Evolutionary conservation across 1,140 invertebrate species (phyloP).

Genomic region (Dinoponera quadriceps): DNA sequence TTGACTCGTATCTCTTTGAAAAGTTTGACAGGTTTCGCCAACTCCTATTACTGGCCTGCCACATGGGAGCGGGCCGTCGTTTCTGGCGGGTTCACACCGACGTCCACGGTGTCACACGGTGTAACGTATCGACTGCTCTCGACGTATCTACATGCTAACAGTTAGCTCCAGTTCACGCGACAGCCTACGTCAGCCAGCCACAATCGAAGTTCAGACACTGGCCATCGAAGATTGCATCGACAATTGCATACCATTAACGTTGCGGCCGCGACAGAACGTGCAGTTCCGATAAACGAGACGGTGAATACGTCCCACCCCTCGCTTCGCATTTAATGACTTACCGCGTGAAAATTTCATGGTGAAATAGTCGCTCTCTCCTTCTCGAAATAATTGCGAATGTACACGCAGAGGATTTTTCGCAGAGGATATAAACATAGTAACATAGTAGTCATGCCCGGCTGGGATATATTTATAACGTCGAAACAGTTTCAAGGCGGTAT

Average conservation of each 20-base stretch:
- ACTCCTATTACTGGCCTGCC: conserved; percentile 73
- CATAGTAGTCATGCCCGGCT: too few relatives aligned
- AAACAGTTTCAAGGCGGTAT: too few relatives aligned
- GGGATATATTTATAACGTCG: too few relatives aligned
- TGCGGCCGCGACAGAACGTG: conserved; percentile 52
- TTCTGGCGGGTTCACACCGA: conserved; percentile 70
- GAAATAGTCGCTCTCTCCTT: neutral
- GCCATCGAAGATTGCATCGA: conserved; percentile 73
- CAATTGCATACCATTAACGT: conserved; percentile 74
- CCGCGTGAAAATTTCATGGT: neutral
- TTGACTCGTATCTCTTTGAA: conserved; percentile 73
- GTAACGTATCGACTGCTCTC: conserved; percentile 78
- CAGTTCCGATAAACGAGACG: conserved; percentile 67
- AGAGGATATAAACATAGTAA: too few relatives aligned
- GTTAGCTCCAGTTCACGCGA: conserved; percentile 73
- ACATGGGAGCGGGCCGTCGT: conserved; percentile 71
- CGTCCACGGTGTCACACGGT: conserved; percentile 72
- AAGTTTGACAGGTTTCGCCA: conserved; percentile 72
- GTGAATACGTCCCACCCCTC: conserved; percentile 16
- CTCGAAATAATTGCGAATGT: neutral
- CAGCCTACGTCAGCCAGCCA: conserved; percentile 66
- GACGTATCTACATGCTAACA: conserved; percentile 73
- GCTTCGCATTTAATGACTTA: neutral
- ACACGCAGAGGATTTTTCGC: too few relatives aligned
- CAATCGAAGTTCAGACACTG: conserved; percentile 74